These are phyloP conservation scores for Typhlomys cinereus DNA, from an alignment of 2,113 vertebrate species.

Conservation along the genomic window DNA sequence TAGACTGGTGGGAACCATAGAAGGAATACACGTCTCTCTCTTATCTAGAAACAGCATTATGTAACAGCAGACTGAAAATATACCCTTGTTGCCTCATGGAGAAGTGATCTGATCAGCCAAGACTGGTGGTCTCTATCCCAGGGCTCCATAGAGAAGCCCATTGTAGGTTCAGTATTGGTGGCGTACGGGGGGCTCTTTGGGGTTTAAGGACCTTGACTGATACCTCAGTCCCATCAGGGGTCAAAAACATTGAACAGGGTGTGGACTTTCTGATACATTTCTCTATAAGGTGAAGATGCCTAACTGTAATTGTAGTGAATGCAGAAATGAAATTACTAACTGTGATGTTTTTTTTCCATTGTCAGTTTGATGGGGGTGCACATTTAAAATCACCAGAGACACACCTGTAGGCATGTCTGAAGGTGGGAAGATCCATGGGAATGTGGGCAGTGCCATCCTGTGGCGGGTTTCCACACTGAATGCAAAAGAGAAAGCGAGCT, in stretches of 20 bases:
- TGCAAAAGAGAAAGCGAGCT: too few relatives aligned
- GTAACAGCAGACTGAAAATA: neutral
- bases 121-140: neutral
- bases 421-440: too few relatives aligned
- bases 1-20: neutral
- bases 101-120: neutral
- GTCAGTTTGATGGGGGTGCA: too few relatives aligned
- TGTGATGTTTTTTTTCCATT: too few relatives aligned
- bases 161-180: neutral
- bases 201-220: neutral
- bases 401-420: too few relatives aligned
- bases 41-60: neutral
- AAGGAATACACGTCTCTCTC: neutral
- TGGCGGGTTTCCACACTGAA: too few relatives aligned
- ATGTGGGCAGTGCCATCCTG: too few relatives aligned
- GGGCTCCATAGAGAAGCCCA: neutral
- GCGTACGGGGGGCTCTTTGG: neutral
- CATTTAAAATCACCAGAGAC: too few relatives aligned
- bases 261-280: neutral
- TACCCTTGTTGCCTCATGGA: neutral
- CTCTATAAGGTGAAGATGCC: neutral
- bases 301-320: neutral
- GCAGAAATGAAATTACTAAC: neutral
- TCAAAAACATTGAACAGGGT: neutral
- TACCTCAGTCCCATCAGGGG: neutral